Evolutionary conservation across 2,888 invertebrate species (phyloP), one percentile per base, ranked within the genome.

Genomic region (Frankliniella fusca): DNA sequence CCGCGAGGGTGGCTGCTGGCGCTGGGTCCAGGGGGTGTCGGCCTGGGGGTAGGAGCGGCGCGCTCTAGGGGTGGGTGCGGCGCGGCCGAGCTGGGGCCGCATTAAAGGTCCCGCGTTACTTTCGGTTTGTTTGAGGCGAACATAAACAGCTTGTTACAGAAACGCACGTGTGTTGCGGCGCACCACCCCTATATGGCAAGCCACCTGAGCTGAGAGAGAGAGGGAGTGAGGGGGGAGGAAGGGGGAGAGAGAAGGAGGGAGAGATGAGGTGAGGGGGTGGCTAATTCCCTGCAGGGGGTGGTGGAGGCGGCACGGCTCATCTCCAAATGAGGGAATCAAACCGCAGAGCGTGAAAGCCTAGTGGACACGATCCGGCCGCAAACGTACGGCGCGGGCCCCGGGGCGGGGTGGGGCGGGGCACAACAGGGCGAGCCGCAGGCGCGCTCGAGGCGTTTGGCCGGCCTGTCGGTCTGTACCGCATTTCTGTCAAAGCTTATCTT

Each of bases 121-220:
- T 27, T 76, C 70, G 70, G 70, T 76, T 76, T 76, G 70, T 76
- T 76, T 76, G 70, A 76, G 23, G 70, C 27, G 70, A 27, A 76
- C 70, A 76, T 76, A 76, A 76, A 76, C 70, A 76, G 70, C 70
- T 76, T 76, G 70, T 76, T 76, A 76, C 70, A 15, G 61, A 61
- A n/a, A 54, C 54, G 54, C 18, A 18, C 54, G 61, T n/a, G 61
- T 38, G 38, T 38, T 38, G 38, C 38, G 38, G 38, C 38, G 38
- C 38, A 38, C 38, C 38, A 38, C 38, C 38, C 38, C 38, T 38
- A n/a, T n/a, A n/a, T n/a, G 38, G 38, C 38, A 38, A 38, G 38
- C 38, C 38, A 38, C 38, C 38, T 38, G 38, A 38, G 38, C 38
- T 38, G 38, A 38, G 38, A 38, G 38, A 38, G 38, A 38, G 38